Evolutionary conservation across 2,888 invertebrate genomes (phyloP).

Genomic region (Lissocephala sabroskyi): DNA sequence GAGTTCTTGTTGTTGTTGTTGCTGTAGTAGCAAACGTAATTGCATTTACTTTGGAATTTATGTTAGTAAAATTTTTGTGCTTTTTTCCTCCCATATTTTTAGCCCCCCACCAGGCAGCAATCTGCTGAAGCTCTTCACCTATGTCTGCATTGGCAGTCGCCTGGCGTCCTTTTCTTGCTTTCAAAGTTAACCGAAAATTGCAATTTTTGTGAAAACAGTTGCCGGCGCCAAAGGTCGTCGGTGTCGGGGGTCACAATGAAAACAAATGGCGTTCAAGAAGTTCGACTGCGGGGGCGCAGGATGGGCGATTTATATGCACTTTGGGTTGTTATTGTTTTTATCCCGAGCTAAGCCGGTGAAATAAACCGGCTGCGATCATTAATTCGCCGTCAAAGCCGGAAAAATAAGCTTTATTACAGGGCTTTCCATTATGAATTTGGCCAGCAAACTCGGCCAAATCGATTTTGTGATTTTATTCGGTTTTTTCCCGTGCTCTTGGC

Average conservation of each 20-base stretch:
- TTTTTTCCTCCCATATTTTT: constrained; percentile 16
- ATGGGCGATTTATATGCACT: constrained; percentile 28
- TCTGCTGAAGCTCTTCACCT: constrained; percentile 40
- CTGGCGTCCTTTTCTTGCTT: constrained; percentile 24
- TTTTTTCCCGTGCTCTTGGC: no score
- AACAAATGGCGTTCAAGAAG: constrained; percentile 52
- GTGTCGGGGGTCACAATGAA: constrained; percentile 36
- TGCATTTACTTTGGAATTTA: constrained; percentile 54
- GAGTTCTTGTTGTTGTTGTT: no score
- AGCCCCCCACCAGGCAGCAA: constrained; percentile 28
- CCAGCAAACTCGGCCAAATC: no score
- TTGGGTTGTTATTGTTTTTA: constrained; percentile 6
- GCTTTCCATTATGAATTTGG: no score
- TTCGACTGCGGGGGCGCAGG: constrained; percentile 4
- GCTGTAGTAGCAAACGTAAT: constrained; percentile 45
- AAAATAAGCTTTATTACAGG: no score
- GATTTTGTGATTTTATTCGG: no score
- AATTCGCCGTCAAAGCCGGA: no score
- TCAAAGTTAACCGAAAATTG: constrained; percentile 50
- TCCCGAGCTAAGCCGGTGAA: no score
- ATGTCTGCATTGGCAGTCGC: neutral
- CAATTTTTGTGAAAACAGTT: constrained; percentile 53
- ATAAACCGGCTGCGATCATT: no score
- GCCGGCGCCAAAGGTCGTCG: constrained; percentile 20
- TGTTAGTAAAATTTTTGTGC: constrained; percentile 28